Evolutionary conservation across 1,140 invertebrate species (phyloP).

Genomic region (Zaprionus ghesquierei): DNA sequence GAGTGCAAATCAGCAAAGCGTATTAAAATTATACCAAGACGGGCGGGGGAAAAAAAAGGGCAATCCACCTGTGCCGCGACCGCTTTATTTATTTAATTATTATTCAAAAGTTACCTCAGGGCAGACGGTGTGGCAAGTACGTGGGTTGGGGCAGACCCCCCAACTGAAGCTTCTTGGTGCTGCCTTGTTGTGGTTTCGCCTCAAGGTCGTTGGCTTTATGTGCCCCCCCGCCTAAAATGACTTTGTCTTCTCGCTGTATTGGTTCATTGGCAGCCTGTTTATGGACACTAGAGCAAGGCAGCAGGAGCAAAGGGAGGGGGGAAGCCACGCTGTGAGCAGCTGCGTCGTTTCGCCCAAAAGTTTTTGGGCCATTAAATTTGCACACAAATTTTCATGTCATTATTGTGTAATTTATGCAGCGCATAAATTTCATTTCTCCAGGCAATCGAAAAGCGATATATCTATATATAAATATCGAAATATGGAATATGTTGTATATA

Average conservation of each 20-base stretch:
- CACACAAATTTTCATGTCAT: conserved; percentile 54
- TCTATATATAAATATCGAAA: neutral
- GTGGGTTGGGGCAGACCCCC: too few species aligned
- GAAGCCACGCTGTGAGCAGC: conserved; percentile 10
- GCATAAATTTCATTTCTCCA: conserved; percentile 37
- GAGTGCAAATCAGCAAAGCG: conserved; percentile 64
- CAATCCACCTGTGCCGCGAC: conserved; percentile 21
- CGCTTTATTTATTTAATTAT: conserved; percentile 78
- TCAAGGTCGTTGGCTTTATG: conserved; percentile 64
- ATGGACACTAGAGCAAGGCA: neutral
- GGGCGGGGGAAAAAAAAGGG: conserved; percentile 4
- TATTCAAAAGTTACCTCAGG: conserved; percentile 58
- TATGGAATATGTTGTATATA: neutral
- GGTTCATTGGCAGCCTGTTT: conserved; percentile 55
- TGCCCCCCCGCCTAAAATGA: neutral
- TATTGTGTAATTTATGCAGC: conserved; percentile 61
- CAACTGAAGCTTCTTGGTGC: too few species aligned
- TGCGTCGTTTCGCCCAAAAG: conserved; percentile 29
- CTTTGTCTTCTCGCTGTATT: conserved; percentile 4
- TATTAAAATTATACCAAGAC: conserved; percentile 38
- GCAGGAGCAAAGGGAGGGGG: neutral
- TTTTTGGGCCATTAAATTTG: conserved; percentile 51
- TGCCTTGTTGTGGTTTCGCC: neutral
- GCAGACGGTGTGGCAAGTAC: neutral
- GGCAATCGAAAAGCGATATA: neutral